phyloP scores from a whole-genome alignment of 2,888 invertebrate species.

The Torymus tubicola region DNA sequence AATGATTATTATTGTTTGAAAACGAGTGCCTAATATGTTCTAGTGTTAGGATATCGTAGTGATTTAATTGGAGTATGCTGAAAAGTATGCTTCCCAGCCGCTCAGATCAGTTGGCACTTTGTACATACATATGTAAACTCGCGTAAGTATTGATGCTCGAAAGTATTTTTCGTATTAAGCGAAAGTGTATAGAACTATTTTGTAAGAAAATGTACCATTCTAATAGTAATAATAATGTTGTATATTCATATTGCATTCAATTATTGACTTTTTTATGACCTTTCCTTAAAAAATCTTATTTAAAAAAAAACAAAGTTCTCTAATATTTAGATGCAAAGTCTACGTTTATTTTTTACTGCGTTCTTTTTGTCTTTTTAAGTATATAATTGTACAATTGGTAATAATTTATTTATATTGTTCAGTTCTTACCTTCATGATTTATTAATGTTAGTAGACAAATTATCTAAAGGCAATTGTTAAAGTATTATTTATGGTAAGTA shows the following conservation, averaged over 20 bases:
- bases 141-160: constrained; percentile 48
- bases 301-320: too few relatives aligned
- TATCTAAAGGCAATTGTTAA: too few relatives aligned
- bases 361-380: too few relatives aligned
- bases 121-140: constrained; percentile 58
- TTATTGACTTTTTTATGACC: constrained; percentile 6
- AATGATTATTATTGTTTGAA: constrained; percentile 31
- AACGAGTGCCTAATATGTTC: constrained; percentile 52
- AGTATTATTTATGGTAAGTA: too few relatives aligned
- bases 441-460: too few relatives aligned
- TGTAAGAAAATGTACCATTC: constrained; percentile 66
- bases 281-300: neutral
- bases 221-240: constrained; percentile 68
- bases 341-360: too few relatives aligned
- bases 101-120: constrained; percentile 54
- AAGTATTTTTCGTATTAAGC: constrained; percentile 60
- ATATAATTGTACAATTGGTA: too few relatives aligned
- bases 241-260: constrained; percentile 53
- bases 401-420: too few relatives aligned
- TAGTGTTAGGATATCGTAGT: constrained; percentile 51
- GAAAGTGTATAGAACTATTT: constrained; percentile 64
- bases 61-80: constrained; percentile 26
- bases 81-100: constrained; percentile 28
- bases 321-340: too few relatives aligned
- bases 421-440: too few relatives aligned